Percentiles rank a stretch among this genome's conserved stretches.
Conservation (phyloP, 2,888 invertebrate genomes). For the Yponomeuta sedellus region DNA sequence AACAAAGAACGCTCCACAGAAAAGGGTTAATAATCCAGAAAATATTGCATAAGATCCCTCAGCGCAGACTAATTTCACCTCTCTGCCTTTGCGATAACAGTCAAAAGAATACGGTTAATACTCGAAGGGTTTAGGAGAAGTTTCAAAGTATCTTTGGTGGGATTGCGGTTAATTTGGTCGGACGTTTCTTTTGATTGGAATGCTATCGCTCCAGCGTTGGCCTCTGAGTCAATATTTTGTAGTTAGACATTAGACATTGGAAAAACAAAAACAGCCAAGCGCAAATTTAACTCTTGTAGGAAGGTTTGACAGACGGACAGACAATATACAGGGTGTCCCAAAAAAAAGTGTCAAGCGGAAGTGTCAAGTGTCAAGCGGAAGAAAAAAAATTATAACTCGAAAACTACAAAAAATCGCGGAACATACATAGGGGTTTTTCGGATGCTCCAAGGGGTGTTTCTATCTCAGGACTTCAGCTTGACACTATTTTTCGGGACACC, state of each 20-base stretch:
- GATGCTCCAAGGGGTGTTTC: too few relatives aligned
- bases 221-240: not conserved
- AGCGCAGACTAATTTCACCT: not conserved
- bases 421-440: too few relatives aligned
- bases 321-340: too few relatives aligned
- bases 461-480: too few relatives aligned
- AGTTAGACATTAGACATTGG: not conserved
- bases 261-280: too few relatives aligned
- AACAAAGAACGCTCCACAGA: slow-evolving; percentile 30
- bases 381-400: too few relatives aligned
- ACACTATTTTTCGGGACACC: too few relatives aligned
- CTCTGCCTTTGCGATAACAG: not conserved
- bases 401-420: too few relatives aligned
- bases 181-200: slow-evolving; percentile 25
- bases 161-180: slow-evolving; percentile 50
- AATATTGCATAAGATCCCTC: slow-evolving; percentile 28
- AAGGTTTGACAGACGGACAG: too few relatives aligned
- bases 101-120: not conserved
- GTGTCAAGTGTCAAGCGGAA: too few relatives aligned
- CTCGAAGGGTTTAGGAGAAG: slow-evolving; percentile 41
- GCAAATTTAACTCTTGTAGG: too few relatives aligned
- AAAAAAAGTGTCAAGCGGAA: too few relatives aligned
- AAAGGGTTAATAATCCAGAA: slow-evolving; percentile 46
- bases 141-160: slow-evolving; percentile 28
- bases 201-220: not conserved